phyloP scores from a whole-genome alignment of 2,888 invertebrate species.

The Bimastos eiseni region DNA sequence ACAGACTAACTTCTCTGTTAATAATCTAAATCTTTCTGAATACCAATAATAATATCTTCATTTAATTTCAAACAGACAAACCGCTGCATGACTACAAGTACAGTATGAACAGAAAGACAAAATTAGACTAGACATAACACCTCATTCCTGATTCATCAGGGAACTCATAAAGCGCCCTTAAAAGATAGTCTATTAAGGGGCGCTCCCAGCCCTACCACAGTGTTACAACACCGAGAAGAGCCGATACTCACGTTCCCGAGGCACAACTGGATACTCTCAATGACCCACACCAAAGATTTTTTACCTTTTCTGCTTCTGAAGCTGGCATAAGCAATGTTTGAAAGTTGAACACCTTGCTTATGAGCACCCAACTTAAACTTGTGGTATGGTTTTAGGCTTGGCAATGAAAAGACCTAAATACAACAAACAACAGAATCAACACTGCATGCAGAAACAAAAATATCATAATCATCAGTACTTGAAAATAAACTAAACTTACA shows the following conservation, averaged over 20 bases:
- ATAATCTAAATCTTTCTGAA: neutral
- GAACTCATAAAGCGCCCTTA: too few species aligned
- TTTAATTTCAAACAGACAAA: too few species aligned
- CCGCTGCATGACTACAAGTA: too few species aligned
- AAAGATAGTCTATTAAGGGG: too few species aligned
- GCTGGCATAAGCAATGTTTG: constrained; percentile 82
- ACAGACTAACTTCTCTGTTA: neutral
- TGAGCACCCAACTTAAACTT: constrained; percentile 96
- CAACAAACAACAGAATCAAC: neutral
- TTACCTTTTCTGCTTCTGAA: constrained; percentile 70
- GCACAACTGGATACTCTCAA: neutral
- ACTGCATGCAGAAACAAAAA: neutral
- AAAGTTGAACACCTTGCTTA: constrained; percentile 80
- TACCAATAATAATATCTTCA: too few species aligned
- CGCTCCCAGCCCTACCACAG: too few species aligned
- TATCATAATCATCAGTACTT: too few species aligned
- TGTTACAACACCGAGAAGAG: too few species aligned
- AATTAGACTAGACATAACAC: neutral
- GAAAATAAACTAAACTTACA: neutral
- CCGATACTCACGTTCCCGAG: too few species aligned
- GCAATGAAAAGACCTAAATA: constrained; percentile 80
- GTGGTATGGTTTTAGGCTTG: constrained; percentile 87
- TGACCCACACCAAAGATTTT: constrained; percentile 29
- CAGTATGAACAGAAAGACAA: too few species aligned
- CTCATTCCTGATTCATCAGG: too few species aligned